Evolutionary conservation across 1,140 invertebrate species (phyloP), one percentile per base, ranked within the genome.

Genomic region (Drosophila biarmipes): DNA sequence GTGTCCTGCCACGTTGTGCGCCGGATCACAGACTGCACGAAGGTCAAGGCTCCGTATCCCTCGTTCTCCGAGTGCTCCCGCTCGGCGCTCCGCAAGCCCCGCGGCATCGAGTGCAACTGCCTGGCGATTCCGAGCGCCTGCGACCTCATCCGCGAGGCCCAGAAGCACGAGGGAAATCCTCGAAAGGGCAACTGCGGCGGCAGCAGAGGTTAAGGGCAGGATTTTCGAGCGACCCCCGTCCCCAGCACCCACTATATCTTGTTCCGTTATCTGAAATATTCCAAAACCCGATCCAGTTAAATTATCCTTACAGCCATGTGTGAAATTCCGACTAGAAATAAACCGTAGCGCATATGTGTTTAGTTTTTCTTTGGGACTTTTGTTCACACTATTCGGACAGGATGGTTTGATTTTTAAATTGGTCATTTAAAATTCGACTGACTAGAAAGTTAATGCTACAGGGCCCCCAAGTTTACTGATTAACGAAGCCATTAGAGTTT

Each of bases 61-160:
- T 53, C 79, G 3, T 89, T 64, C 31, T 90, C 84, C 0, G 84
- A 87, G 37, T 87, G 82, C 45, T 6, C 43, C 10, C 78, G 19
- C 14, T 27, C 4, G 6, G 24, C 0, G 29, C 21, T 12, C 0
- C 14, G 1, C 21, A 58, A 37, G n/a, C 29, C 24, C 5, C 38
- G 15, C 0, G 68, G 57, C 3, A 31, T 21, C 6, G 84, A 89
- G 21, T 89, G 84, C 51, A 14, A 29, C 1, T 89, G 84, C 51
- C 37, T 57, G 7, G 45, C 10, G 6, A 0, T 51, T 10, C 34
- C 38, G 0, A 15, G 46, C 4, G 31, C 15, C 5, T 75, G 72
- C 19, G 38, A 66, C 0, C 12, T 74, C 0, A 14, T 52, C 7
- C 56, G 49, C 1, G 48, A 48, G 29, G 0, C 19, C 0, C 12